Evolutionary conservation across 2,113 vertebrate genomes (phyloP).

Genomic region (Thalassoma bifasciatum): DNA sequence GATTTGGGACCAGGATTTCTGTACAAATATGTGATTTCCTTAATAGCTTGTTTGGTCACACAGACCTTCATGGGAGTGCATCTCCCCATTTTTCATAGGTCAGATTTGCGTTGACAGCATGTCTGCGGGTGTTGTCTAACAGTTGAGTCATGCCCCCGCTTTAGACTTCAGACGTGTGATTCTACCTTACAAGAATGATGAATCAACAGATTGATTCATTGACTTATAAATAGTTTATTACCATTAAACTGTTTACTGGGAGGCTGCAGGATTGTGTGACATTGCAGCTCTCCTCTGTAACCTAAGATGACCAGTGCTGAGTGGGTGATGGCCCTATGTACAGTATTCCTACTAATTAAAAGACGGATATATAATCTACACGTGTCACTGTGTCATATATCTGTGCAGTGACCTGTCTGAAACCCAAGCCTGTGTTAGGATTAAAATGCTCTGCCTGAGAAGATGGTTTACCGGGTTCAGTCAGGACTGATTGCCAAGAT

Average conservation of each 20-base stretch:
- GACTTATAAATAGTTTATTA: constrained; percentile 72
- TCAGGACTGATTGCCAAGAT: constrained; percentile 65
- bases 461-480: constrained; percentile 61
- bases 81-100: constrained; percentile 9
- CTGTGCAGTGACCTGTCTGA: constrained; percentile 77
- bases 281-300: constrained; percentile 66
- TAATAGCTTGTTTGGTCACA: constrained; percentile 23
- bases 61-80: constrained; percentile 22
- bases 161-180: constrained; percentile 54
- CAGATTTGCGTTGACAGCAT: constrained; percentile 28
- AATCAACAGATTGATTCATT: constrained; percentile 65
- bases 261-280: constrained; percentile 63
- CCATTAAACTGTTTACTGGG: constrained; percentile 57
- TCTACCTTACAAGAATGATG: constrained; percentile 50
- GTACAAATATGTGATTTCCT: constrained; percentile 30
- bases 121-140: constrained; percentile 41
- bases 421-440: constrained; percentile 76
- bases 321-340: constrained; percentile 56
- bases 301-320: constrained; percentile 50
- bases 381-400: constrained; percentile 79
- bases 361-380: constrained; percentile 79
- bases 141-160: constrained; percentile 65
- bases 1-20: constrained; percentile 19
- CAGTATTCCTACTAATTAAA: constrained; percentile 79
- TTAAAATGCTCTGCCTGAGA: constrained; percentile 81